Base-by-base conservation (phyloP, 2,113 vertebrate genomes). In the Zosterops hypoxanthus region DNA sequence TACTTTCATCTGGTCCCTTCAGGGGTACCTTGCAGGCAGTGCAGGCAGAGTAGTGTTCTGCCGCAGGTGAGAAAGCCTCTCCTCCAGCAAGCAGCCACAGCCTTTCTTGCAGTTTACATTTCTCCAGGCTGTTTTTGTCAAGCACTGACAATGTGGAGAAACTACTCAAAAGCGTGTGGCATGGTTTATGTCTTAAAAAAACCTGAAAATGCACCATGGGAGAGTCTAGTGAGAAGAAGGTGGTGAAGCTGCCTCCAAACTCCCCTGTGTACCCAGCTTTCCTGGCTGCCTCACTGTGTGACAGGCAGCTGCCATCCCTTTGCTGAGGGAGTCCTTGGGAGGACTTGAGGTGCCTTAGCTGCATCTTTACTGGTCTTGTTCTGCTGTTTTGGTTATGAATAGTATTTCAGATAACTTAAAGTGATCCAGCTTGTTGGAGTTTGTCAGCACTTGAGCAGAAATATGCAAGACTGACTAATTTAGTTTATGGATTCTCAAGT, bases 401-500 rank as follows among this genome's bases (percentile, higher is more conserved):
- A 36, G 19, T 65, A 23, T 71, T 94, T 91, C 59, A 92, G 44
- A 66, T 90, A 78, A 71, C 70, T 92, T 39, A 21, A 70, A 87
- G 68, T 47, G 61, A 75, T 90, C 44, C 78, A 17, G 81, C 65
- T 93, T 17, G 5, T 95, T 96, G 83, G 47, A 33, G 47, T 84
- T 82, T 93, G 46, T 96, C 70, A 95, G 83, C 60, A 88, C 75
- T 60, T 39, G 61, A 52, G 91, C 24, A 64, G 94, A 94, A 95
- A 71, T 71, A 71, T 28, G 39, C 57, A 50, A 68, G 70, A 41
- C 52, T 85, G 87, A 95, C 95, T 96, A 91, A 59, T 69, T 36
- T 82, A 87, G 63, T 90, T 97, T 81, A 85, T 86, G 77, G 60
- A 95, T 92, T 91, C 96, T 92, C 91, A 91, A 96, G 60, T 95